These are phyloP conservation scores for Brachystomella parvula DNA, from an alignment of 1,140 invertebrate species.

Conservation along the genomic window DNA sequence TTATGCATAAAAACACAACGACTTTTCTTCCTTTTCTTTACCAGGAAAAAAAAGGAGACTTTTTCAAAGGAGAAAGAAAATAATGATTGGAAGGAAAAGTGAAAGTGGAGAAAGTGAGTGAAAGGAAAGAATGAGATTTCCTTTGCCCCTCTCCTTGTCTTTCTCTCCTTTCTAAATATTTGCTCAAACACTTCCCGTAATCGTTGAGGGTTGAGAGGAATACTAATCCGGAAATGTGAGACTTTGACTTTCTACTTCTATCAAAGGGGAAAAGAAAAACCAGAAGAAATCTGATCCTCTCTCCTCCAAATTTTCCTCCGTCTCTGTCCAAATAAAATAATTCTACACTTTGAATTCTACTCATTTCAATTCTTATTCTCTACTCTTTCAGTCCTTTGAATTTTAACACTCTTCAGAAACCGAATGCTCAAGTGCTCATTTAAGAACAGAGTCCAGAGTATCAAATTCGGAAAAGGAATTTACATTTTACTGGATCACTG, in stretches of 20 bases:
- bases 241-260: conserved; percentile 14
- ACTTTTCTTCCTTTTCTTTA: too few species aligned
- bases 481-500: too few species aligned
- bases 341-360: too few species aligned
- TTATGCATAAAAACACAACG: too few species aligned
- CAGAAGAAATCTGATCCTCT: conserved; percentile 31
- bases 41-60: too few species aligned
- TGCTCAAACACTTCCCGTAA: conserved; percentile 39
- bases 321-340: neutral
- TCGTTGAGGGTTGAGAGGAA: conserved; percentile 34
- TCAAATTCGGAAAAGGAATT: too few species aligned
- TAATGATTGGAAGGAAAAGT: neutral
- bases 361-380: too few species aligned
- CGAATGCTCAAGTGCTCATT: too few species aligned
- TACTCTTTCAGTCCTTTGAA: too few species aligned
- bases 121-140: neutral
- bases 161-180: conserved; percentile 34
- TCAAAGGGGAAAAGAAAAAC: conserved; percentile 7
- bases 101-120: neutral
- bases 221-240: conserved; percentile 38
- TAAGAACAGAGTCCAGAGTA: too few species aligned
- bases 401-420: too few species aligned
- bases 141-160: conserved; percentile 5
- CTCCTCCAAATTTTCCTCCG: neutral
- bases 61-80: neutral